Conservation (phyloP, 92 coral and sea anemone genomes). For the Phenganax stokvisi region DNA sequence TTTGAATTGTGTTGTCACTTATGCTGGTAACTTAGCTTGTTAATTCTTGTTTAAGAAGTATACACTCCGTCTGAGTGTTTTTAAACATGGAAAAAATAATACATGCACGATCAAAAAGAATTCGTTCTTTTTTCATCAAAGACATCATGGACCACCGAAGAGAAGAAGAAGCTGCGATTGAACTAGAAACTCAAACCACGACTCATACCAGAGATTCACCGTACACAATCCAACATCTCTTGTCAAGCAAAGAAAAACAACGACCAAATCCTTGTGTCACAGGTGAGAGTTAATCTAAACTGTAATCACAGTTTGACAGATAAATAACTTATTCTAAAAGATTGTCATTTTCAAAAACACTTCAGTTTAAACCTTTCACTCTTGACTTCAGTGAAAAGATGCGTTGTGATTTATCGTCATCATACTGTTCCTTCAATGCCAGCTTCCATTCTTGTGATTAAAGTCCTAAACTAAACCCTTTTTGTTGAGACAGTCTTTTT, state of each 20-base stretch:
- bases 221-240: constrained; percentile 25
- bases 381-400: background rate
- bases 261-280: constrained; percentile 17
- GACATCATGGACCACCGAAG: constrained; percentile 30
- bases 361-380: background rate
- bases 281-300: constrained; percentile 37
- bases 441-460: background rate
- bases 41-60: background rate
- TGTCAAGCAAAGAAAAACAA: constrained; percentile 14
- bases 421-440: background rate
- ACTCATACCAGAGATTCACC: background rate
- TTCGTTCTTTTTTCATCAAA: constrained; percentile 41
- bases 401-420: background rate
- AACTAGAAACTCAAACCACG: background rate
- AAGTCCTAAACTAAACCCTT: background rate
- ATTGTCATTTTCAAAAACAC: constrained; percentile 13
- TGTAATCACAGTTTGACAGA: constrained; percentile 41
- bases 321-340: constrained; percentile 22
- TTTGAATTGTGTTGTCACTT: constrained; percentile 23
- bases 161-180: background rate
- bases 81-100: constrained; percentile 12
- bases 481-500: constrained; percentile 16
- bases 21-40: background rate
- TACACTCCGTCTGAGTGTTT: background rate
- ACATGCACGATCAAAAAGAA: constrained; percentile 8